These are phyloP conservation scores for Oscarella lobularis DNA, from an alignment of 37 sponge, comb jelly and placozoan species.

Conservation along the genomic window DNA sequence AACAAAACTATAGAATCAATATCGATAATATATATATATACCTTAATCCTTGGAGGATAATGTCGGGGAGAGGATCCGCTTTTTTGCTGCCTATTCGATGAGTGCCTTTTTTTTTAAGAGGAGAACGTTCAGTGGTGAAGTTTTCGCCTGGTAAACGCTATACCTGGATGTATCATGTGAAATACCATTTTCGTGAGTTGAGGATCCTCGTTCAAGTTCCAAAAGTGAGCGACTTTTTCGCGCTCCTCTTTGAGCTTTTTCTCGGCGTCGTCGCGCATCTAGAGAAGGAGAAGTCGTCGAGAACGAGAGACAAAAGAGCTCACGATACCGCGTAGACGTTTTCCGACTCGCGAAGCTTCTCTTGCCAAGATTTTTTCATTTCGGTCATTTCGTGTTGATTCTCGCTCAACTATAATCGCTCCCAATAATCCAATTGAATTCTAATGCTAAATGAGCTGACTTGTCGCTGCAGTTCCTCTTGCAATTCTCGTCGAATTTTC, in stretches of 20 bases:
- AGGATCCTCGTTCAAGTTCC: slow-evolving; percentile 73
- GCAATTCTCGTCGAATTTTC: slow-evolving; percentile 26
- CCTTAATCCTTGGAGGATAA: slow-evolving; percentile 48
- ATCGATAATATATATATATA: slow-evolving; percentile 2
- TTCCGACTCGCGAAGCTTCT: slow-evolving; percentile 29
- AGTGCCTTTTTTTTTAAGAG: slow-evolving; percentile 3
- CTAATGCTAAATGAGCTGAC: too few relatives aligned
- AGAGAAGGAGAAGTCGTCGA: neutral
- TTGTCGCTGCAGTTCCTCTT: slow-evolving; percentile 34
- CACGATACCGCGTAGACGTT: slow-evolving; percentile 8
- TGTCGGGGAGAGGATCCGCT: slow-evolving; percentile 26
- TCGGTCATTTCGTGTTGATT: slow-evolving; percentile 54
- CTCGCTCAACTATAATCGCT: slow-evolving; percentile 10
- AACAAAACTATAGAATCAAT: slow-evolving; percentile 2
- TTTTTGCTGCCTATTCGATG: slow-evolving; percentile 14
- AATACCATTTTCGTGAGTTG: slow-evolving; percentile 44
- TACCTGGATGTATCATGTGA: slow-evolving; percentile 24
- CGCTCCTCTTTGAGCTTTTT: slow-evolving; percentile 11
- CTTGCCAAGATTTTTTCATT: slow-evolving; percentile 29
- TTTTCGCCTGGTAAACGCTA: slow-evolving; percentile 7
- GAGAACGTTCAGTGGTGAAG: slow-evolving; percentile 1
- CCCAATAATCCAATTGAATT: neutral
- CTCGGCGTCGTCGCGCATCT: neutral
- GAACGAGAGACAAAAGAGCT: slow-evolving; percentile 5
- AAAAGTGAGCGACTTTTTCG: slow-evolving; percentile 46